phyloP scores from a whole-genome alignment of 30 jellyfish, hydroid and myxozoan genomes.

The Chironex yamaguchii region DNA sequence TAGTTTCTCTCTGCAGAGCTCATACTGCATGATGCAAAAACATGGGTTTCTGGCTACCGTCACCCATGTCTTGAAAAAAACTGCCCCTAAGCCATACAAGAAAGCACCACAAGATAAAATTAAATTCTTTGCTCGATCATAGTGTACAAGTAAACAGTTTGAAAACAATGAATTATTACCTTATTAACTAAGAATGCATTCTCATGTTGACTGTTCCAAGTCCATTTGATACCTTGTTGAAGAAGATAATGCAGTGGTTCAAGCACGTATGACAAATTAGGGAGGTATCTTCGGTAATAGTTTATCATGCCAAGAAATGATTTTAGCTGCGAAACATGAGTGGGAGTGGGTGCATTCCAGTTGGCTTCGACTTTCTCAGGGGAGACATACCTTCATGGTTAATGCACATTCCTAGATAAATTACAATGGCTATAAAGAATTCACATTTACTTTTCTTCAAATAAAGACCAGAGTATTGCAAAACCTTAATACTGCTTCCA shows the following conservation, averaged over 20 bases:
- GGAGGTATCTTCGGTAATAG: constrained; percentile 25
- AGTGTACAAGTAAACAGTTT: constrained; percentile 43
- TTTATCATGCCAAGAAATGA: constrained; percentile 69
- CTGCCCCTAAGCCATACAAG: constrained; percentile 75
- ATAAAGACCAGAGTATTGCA: constrained; percentile 5
- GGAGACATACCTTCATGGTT: constrained; percentile 57
- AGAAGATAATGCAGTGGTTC: constrained; percentile 61
- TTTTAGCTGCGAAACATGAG: constrained; percentile 55
- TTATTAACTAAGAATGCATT: constrained; percentile 31
- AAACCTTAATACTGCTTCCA: neutral
- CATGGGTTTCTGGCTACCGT: no score
- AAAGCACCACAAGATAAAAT: constrained; percentile 55
- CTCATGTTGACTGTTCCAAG: constrained; percentile 32
- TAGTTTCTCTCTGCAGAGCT: no score
- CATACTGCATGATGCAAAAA: no score
- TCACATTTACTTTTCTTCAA: constrained; percentile 44
- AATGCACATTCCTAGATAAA: constrained; percentile 14
- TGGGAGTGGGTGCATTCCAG: constrained; percentile 41
- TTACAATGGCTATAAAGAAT: constrained; percentile 22
- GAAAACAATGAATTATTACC: constrained; percentile 4
- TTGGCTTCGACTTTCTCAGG: constrained; percentile 36
- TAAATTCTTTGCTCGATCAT: constrained; percentile 43
- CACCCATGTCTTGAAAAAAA: constrained; percentile 57
- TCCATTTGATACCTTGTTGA: constrained; percentile 53
- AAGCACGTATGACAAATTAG: no score